A percentile compares a stretch with the other conserved stretches of the same genome.
Conservation (phyloP, 2,113 vertebrate genomes). For the Onychostoma macrolepis region DNA sequence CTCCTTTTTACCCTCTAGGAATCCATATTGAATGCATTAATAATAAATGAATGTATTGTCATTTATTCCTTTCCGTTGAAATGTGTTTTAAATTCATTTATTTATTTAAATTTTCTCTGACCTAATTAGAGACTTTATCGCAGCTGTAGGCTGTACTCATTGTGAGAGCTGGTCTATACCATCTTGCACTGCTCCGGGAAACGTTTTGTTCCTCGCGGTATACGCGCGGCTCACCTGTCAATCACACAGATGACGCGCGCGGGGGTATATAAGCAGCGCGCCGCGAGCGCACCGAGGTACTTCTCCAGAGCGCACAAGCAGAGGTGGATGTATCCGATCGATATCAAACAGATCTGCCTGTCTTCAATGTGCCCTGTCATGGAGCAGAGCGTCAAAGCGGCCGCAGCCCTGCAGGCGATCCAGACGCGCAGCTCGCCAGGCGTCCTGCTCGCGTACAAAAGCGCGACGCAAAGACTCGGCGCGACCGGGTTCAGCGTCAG, state of each 20-base stretch:
- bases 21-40: neutral
- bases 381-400: slow-evolving; percentile 14
- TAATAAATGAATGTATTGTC: neutral
- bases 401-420: slow-evolving; percentile 13
- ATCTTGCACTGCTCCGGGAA: slow-evolving; percentile 19
- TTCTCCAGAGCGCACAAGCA: neutral
- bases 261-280: neutral
- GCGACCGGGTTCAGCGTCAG: slow-evolving; percentile 61
- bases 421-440: slow-evolving; percentile 55
- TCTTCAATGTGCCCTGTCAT: slow-evolving; percentile 14
- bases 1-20: neutral
- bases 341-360: neutral
- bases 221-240: slow-evolving; percentile 53
- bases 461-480: slow-evolving; percentile 66
- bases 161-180: neutral
- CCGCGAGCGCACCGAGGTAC: neutral
- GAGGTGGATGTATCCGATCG: neutral
- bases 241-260: slow-evolving; percentile 40
- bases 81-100: too few relatives aligned
- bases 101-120: neutral
- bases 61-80: too few relatives aligned
- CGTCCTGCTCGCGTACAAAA: slow-evolving; percentile 68
- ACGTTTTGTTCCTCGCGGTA: slow-evolving; percentile 57
- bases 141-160: neutral
- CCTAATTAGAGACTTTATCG: too few relatives aligned